A percentile compares a stretch with the other conserved stretches of the same genome.
Conservation (phyloP, 2,797 vertebrate genomes). For the Bradypus variegatus region DNA sequence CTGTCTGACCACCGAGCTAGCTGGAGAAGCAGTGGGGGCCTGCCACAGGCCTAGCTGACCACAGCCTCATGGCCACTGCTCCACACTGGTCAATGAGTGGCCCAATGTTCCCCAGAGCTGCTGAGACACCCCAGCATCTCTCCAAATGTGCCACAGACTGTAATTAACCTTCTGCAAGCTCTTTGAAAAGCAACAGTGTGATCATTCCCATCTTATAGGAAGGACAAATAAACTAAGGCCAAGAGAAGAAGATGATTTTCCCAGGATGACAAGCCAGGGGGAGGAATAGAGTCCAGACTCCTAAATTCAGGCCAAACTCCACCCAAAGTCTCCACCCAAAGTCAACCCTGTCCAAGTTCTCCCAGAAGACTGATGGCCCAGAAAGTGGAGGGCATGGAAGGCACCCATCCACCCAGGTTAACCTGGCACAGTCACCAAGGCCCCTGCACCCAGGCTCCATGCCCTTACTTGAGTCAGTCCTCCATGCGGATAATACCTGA, state of each 20-base stretch:
- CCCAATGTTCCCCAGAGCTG: not conserved
- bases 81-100: not conserved
- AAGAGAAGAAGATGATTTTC: constrained; percentile 41
- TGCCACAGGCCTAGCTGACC: not conserved
- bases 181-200: constrained; percentile 24
- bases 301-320: constrained; percentile 50
- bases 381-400: not conserved
- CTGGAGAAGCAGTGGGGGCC: not conserved
- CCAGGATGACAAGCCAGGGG: constrained; percentile 26
- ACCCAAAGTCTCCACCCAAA: constrained; percentile 54
- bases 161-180: constrained; percentile 8
- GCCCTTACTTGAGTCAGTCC: not conserved
- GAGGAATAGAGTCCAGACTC: constrained; percentile 14
- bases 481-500: not conserved
- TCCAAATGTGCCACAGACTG: not conserved
- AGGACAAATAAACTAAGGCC: not conserved
- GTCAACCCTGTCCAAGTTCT: constrained; percentile 9
- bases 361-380: constrained; percentile 10
- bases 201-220: not conserved
- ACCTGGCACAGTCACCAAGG: not conserved
- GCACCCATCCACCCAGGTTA: not conserved
- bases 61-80: not conserved
- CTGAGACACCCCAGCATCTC: not conserved
- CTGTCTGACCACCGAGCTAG: not conserved
- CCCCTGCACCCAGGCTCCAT: not conserved